Evolutionary conservation across 1,140 invertebrate genomes (phyloP), one percentile per base, ranked within the genome.

Genomic region (Bombus difficillimus): DNA sequence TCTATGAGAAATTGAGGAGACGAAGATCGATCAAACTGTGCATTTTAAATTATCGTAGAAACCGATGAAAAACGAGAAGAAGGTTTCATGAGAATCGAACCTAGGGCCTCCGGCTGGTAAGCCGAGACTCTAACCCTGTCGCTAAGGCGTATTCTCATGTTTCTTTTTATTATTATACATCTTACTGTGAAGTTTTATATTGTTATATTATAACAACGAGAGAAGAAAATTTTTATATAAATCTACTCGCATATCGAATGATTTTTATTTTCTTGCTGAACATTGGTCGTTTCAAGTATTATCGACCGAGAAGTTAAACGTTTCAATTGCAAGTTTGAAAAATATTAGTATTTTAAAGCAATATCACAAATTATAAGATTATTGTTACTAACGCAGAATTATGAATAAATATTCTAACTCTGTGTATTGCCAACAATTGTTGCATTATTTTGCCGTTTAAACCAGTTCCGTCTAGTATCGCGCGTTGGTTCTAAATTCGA

Each of bases 1-100:
- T 75, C 86, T 57, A 93, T 43, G 34, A 47, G 3, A 86, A 85
- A 57, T 62, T 72, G 74, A 53, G 22, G 53, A 88, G 76, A 87
- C 90, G 88, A 86, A 87, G 89, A 87, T 92, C 86, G 94, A 95
- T 95, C 93, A 94, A 94, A 94, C 90, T 91, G 90, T 95, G 94
- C 94, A 74, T 79, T 32, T 53, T 12, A 32, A 41, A 13, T 25
- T 12, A 53, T 53, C 8, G 1, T 53, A 22, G 6, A 1, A 53
- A 6, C 18, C 6, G 28, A n/a, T 4, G n/a, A 34, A 66, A 66
- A 66, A 66, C 0, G 64, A 9, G 15, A 0, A 18, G 6, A 62
- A n/a, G 32, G 12, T 66, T 32, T 66, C 5, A 34, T 18, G 32
- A 9, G 64, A 66, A 34, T 66, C 64, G 32, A 66, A 66, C 32